These are phyloP conservation scores for Epinotia nisella DNA, from an alignment of 2,888 invertebrate genomes.

Conservation along the genomic window DNA sequence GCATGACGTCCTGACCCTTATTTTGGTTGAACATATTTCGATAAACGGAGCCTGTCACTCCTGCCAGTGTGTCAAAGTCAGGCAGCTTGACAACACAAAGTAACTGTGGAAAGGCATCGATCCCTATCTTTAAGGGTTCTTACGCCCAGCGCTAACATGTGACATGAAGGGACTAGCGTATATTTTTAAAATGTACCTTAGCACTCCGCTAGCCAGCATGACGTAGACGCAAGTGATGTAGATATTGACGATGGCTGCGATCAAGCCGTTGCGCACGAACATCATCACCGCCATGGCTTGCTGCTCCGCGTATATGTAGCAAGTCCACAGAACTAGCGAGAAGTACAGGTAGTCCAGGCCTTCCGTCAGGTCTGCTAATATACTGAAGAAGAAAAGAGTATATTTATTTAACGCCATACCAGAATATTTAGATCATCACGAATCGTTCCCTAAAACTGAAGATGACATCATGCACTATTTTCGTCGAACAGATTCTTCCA, in stretches of 20 bases:
- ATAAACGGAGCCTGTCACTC: background rate
- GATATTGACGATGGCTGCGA: conserved; percentile 91
- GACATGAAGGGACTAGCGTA: background rate
- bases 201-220: conserved; percentile 90
- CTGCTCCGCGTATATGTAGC: conserved; percentile 94
- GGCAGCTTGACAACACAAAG: too few relatives aligned
- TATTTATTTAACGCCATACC: background rate
- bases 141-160: background rate
- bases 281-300: conserved; percentile 92
- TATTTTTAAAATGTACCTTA: conserved; percentile 83
- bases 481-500: too few relatives aligned
- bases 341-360: conserved; percentile 87
- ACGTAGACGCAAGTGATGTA: conserved; percentile 90
- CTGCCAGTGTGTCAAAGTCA: background rate
- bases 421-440: background rate
- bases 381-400: conserved; percentile 65
- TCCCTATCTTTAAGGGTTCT: background rate
- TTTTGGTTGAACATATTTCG: background rate
- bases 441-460: too few relatives aligned
- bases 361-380: conserved; percentile 83
- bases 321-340: conserved; percentile 91
- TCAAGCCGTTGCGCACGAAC: conserved; percentile 91
- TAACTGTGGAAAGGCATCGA: background rate
- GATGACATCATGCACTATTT: too few relatives aligned
- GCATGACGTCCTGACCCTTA: background rate